These are phyloP conservation scores for Polyergus mexicanus DNA, from an alignment of 1,140 invertebrate genomes.

Conservation along the genomic window DNA sequence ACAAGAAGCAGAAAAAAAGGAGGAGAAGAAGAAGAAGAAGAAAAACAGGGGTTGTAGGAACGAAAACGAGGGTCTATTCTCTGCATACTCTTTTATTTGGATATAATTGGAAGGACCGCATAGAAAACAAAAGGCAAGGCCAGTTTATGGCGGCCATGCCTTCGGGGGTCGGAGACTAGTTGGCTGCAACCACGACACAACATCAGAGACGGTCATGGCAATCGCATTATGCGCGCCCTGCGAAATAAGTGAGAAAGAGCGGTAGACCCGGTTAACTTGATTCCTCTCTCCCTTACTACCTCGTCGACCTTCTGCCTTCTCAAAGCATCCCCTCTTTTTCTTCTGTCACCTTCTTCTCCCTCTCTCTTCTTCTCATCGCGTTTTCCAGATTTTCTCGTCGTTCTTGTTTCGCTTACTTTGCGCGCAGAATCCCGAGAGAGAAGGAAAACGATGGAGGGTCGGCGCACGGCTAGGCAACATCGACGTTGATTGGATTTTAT, in stretches of 20 bases:
- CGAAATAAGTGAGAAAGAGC: conserved; percentile 75
- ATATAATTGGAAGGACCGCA: conserved; percentile 76
- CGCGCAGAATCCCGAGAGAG: conserved; percentile 24
- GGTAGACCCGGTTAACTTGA: conserved; percentile 71
- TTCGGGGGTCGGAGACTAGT: not conserved
- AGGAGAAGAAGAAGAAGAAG: conserved; percentile 55
- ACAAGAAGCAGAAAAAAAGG: conserved; percentile 50
- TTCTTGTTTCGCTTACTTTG: conserved; percentile 30
- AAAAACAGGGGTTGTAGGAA: conserved; percentile 1
- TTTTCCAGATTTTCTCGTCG: conserved; percentile 37
- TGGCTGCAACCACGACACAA: conserved; percentile 57
- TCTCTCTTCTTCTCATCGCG: conserved; percentile 15
- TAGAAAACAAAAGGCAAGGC: conserved; percentile 72
- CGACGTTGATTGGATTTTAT: conserved; percentile 85
- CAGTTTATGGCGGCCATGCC: conserved; percentile 62
- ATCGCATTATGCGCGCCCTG: conserved; percentile 63
- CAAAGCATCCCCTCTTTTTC: conserved; percentile 7
- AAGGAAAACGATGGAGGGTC: conserved; percentile 65
- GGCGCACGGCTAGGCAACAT: conserved; percentile 70
- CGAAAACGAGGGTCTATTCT: conserved; percentile 54
- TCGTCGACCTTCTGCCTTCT: conserved; percentile 60
- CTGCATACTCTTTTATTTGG: conserved; percentile 76
- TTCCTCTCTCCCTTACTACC: conserved; percentile 65
- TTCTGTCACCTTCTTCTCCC: conserved; percentile 16
- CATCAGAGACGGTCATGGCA: conserved; percentile 64